phyloP scores from a whole-genome alignment of 2,113 vertebrate genomes.

The Heterocephalus glaber region DNA sequence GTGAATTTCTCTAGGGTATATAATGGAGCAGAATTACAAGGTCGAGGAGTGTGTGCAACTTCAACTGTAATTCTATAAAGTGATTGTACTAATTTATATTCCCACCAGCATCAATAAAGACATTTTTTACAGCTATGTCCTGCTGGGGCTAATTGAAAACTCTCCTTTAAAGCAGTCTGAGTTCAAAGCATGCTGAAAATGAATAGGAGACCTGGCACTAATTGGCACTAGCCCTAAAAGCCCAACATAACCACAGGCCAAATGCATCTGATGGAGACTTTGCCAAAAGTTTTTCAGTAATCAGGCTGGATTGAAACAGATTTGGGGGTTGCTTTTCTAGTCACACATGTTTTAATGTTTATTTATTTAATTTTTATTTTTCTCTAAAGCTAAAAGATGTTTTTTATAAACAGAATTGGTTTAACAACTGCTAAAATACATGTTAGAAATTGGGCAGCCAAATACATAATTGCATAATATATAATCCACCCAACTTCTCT shows the following conservation, averaged over 20 bases:
- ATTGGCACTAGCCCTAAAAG: conserved; percentile 38
- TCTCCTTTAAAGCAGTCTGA: conserved; percentile 45
- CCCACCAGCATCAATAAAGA: conserved; percentile 64
- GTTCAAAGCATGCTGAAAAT: conserved; percentile 58
- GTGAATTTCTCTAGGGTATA: not conserved
- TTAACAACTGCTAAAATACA: not conserved
- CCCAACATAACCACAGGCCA: not conserved
- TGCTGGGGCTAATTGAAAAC: conserved; percentile 67
- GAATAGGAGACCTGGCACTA: not conserved
- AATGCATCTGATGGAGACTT: not conserved
- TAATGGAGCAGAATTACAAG: conserved; percentile 33
- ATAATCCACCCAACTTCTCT: not conserved
- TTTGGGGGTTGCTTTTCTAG: not conserved
- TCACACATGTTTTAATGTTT: not conserved
- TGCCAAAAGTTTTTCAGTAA: not conserved
- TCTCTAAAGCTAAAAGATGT: not conserved
- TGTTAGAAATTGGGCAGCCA: not conserved
- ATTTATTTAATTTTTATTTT: too few relatives aligned
- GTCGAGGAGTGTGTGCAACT: conserved; percentile 21
- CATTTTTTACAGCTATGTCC: conserved; percentile 61
- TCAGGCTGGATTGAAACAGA: not conserved
- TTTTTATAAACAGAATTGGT: not conserved
- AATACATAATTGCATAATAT: not conserved
- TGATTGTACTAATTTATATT: conserved; percentile 63
- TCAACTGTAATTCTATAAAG: conserved; percentile 48